A percentile compares a stretch with the other conserved stretches of the same genome.
These are phyloP conservation scores for Anthrax anthrax DNA, from an alignment of 2,888 invertebrate genomes.

Conservation along the genomic window DNA sequence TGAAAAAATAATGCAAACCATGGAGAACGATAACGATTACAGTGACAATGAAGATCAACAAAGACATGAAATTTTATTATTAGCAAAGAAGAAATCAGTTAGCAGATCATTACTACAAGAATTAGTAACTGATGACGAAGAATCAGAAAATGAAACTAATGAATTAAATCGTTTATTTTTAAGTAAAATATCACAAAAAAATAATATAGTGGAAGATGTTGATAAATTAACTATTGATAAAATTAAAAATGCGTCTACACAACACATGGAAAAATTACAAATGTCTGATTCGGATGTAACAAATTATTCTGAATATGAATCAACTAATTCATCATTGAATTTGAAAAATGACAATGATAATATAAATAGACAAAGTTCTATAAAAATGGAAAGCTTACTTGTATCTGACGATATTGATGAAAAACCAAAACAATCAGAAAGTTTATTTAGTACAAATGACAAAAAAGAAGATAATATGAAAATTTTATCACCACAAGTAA, in stretches of 20 bases:
- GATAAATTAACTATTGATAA: background rate
- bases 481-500: constrained; percentile 4
- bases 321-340: background rate
- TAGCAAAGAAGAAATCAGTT: constrained; percentile 1
- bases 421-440: background rate
- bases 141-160: constrained; percentile 10
- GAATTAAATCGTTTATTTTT: constrained; percentile 1
- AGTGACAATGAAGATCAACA: background rate
- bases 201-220: background rate
- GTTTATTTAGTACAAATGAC: constrained; percentile 4
- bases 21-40: background rate
- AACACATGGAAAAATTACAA: background rate
- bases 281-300: constrained; percentile 9
- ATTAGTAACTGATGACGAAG: constrained; percentile 14
- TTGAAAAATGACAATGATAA: background rate
- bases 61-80: background rate
- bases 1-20: too few relatives aligned
- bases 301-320: background rate
- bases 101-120: constrained; percentile 19
- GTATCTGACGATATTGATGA: constrained; percentile 12
- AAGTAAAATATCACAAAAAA: background rate
- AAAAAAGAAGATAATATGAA: constrained; percentile 3
- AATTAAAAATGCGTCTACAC: background rate
- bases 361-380: background rate
- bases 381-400: background rate